Conservation (phyloP, 1,140 invertebrate species). For the Drosophila kurseongensis region DNA sequence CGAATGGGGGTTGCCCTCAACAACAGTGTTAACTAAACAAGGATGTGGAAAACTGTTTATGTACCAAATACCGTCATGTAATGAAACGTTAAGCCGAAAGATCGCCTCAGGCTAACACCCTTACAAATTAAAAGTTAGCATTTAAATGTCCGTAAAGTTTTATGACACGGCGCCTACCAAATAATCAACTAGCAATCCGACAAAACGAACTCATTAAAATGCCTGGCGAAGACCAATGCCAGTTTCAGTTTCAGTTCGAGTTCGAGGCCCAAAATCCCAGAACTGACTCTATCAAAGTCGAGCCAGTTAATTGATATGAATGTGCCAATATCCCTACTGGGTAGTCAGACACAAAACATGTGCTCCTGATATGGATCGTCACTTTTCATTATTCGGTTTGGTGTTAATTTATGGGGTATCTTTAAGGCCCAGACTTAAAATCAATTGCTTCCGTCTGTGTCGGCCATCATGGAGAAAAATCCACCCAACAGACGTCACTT, state of each 20-base stretch:
- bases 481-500: constrained; percentile 41
- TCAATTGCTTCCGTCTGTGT: constrained; percentile 66
- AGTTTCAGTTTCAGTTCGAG: constrained; percentile 19
- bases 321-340: constrained; percentile 64
- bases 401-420: constrained; percentile 78
- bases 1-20: neutral
- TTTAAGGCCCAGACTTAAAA: constrained; percentile 42
- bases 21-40: neutral
- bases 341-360: constrained; percentile 49
- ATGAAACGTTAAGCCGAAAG: constrained; percentile 35
- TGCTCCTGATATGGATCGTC: constrained; percentile 68
- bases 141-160: constrained; percentile 50
- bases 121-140: constrained; percentile 52
- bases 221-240: constrained; percentile 26
- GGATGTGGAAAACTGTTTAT: too few species aligned
- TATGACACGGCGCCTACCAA: constrained; percentile 26
- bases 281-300: constrained; percentile 39
- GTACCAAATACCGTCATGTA: neutral
- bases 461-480: constrained; percentile 53
- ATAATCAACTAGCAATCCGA: constrained; percentile 33
- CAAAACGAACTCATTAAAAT: constrained; percentile 57
- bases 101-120: constrained; percentile 21
- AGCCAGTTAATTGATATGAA: constrained; percentile 70
- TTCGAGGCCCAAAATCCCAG: neutral
- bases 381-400: constrained; percentile 81